Base-by-base conservation (phyloP, 2,888 invertebrate species). In the Pachycephus smyrnensis region DNA sequence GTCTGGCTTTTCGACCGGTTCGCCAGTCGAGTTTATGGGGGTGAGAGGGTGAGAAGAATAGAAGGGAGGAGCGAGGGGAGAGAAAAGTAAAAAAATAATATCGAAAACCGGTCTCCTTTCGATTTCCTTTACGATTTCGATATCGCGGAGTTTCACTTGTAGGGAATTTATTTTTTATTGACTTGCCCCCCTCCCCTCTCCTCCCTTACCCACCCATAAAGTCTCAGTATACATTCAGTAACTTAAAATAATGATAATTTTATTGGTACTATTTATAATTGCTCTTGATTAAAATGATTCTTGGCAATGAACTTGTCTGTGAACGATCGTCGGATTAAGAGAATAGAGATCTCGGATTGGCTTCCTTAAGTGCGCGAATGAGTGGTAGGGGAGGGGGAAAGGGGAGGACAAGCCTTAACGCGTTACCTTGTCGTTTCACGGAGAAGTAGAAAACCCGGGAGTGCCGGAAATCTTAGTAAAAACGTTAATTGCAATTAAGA, bases 401-500 rank as follows among this genome's bases (percentile, higher is more conserved):
- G n/a, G n/a, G n/a, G n/a, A n/a, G n/a, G n/a, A n/a, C n/a, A n/a
- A n/a, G n/a, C n/a, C n/a, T n/a, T n/a, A 55, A 55, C 40, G 40
- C 40, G 40, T 55, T 55, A 23, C 40, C 40, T 55, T 23, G 23
- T 55, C 9, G 23, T 23, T 33, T 33, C 33, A 33, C 33, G 33
- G 33, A 55, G 37, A 40, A 12, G 40, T 6, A 55, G 40, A 55
- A 55, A 55, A 55, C 15, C 78, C 80, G 79, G 81, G 81, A 32
- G 74, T 80, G 75, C 73, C 76, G 79, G 80, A 83, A 73, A 75
- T 69, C 71, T 68, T 69, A 79, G 77, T 84, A 86, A 81, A 88
- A 88, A 87, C 81, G 77, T 85, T 82, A 85, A 85, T 85, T 83
- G 81, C 82, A 88, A 88, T 86, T 87, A 87, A 85, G 83, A 79